A percentile compares a stretch with the other conserved stretches of the same genome.
These are phyloP conservation scores for Calephelis virginiensis DNA, from an alignment of 1,140 invertebrate species.

Conservation along the genomic window DNA sequence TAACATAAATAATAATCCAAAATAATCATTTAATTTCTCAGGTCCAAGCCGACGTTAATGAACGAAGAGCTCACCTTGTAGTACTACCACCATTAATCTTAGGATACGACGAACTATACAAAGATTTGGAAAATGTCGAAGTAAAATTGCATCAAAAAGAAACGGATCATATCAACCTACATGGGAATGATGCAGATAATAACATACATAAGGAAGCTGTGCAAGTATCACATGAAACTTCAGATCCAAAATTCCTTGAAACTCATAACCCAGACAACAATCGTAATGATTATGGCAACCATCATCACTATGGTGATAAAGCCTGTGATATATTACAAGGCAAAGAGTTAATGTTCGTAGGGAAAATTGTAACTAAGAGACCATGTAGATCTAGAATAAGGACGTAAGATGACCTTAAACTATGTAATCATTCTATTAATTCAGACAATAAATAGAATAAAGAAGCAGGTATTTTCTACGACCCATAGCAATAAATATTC, in stretches of 20 bases:
- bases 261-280: neutral
- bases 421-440: too few relatives aligned
- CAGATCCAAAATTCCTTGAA: neutral
- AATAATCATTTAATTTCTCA: neutral
- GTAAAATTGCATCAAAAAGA: neutral
- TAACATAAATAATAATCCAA: too few relatives aligned
- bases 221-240: neutral
- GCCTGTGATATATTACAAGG: neutral
- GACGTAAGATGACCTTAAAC: too few relatives aligned
- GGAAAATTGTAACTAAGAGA: neutral
- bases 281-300: neutral
- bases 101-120: slow-evolving; percentile 61
- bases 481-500: too few relatives aligned
- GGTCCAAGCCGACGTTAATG: neutral
- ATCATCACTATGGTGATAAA: neutral
- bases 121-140: slow-evolving; percentile 18
- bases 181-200: neutral
- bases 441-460: too few relatives aligned
- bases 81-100: slow-evolving; percentile 57
- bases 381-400: neutral
- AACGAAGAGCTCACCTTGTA: slow-evolving; percentile 50
- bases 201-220: neutral
- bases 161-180: neutral
- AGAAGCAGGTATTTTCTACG: too few relatives aligned
- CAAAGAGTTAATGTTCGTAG: slow-evolving; percentile 1